These are phyloP conservation scores for Lasiurus cinereus DNA, from an alignment of 2,113 vertebrate species.

Conservation along the genomic window DNA sequence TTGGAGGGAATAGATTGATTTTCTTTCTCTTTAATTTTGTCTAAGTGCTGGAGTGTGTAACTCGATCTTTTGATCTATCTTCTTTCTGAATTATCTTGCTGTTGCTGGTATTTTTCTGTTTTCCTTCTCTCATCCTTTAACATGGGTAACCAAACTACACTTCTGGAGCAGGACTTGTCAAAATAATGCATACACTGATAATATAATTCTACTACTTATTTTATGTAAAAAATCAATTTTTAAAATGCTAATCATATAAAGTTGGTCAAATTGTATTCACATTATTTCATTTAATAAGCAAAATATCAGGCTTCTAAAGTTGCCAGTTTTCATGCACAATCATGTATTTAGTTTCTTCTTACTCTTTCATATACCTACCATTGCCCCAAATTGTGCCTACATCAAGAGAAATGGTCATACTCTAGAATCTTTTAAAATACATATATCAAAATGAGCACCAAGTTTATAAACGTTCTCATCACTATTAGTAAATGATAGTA, in stretches of 20 bases:
- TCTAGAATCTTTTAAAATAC: slow-evolving; percentile 4
- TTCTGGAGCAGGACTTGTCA: slow-evolving; percentile 58
- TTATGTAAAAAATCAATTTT: slow-evolving; percentile 14
- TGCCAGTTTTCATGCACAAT: slow-evolving; percentile 1
- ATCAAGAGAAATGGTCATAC: neutral
- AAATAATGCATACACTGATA: slow-evolving; percentile 23
- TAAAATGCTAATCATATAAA: slow-evolving; percentile 58
- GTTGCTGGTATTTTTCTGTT: neutral
- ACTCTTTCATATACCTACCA: slow-evolving; percentile 71
- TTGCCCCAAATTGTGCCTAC: slow-evolving; percentile 24
- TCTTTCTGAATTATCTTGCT: neutral
- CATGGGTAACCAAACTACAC: neutral
- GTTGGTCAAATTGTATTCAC: slow-evolving; percentile 73
- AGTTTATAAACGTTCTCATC: neutral
- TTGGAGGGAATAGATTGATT: neutral
- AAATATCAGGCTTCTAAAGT: slow-evolving; percentile 42
- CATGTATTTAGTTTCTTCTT: slow-evolving; percentile 24
- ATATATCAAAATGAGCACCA: neutral
- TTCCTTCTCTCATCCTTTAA: neutral
- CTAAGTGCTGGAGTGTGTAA: neutral
- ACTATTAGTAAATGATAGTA: neutral
- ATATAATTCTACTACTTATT: neutral
- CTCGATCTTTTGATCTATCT: neutral
- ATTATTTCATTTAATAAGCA: slow-evolving; percentile 60
- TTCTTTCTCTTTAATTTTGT: slow-evolving; percentile 23